phyloP scores from a whole-genome alignment of 1,140 invertebrate genomes.

The Brachionus asplanchnoidis region DNA sequence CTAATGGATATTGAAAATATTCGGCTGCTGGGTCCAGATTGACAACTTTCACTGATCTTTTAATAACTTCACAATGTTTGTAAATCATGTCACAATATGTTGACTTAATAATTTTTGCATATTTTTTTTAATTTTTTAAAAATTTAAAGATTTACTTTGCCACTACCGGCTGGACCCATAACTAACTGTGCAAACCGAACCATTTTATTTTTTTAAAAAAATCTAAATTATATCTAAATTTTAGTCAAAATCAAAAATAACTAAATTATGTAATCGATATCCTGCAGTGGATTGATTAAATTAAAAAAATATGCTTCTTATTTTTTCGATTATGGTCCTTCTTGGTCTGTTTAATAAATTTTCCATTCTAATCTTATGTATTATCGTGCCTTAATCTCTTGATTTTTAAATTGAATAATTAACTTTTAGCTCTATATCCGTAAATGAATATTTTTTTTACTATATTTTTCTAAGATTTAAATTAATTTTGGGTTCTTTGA shows the following conservation, averaged over 20 bases:
- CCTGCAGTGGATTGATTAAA: neutral
- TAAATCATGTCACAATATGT: constrained; percentile 88
- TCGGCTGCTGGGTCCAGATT: constrained; percentile 98
- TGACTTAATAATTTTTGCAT: constrained; percentile 61
- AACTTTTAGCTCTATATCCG: neutral
- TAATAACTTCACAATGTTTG: constrained; percentile 71
- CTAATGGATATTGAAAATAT: constrained; percentile 80
- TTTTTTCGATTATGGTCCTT: neutral
- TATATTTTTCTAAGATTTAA: neutral
- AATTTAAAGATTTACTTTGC: constrained; percentile 66
- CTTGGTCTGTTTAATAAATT: neutral
- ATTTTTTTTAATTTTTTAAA: neutral
- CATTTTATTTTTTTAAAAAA: constrained; percentile 44
- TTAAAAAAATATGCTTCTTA: neutral
- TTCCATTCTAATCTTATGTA: neutral
- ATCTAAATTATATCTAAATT: neutral
- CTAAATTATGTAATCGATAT: neutral
- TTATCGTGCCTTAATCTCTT: neutral
- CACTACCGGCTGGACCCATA: constrained; percentile 88
- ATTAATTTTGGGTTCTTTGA: neutral
- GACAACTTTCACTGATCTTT: constrained; percentile 74
- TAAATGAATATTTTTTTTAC: neutral
- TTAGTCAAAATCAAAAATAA: neutral
- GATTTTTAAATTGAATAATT: neutral
- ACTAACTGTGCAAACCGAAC: constrained; percentile 81